Evolutionary conservation across 2,113 vertebrate genomes (phyloP).

Genomic region (Amblyopsis rosae): DNA sequence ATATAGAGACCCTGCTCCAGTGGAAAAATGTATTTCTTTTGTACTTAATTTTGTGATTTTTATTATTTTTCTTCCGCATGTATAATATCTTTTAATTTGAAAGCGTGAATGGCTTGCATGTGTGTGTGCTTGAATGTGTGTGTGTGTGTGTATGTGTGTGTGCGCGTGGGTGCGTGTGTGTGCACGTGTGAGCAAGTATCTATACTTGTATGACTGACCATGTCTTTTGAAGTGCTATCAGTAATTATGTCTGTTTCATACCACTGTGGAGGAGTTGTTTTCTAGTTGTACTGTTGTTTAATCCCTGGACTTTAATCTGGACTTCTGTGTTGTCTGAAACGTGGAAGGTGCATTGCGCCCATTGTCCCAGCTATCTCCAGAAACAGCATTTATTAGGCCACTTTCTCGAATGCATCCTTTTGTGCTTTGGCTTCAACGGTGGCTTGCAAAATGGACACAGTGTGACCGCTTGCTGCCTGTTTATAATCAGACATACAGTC

Average conservation of each 20-base stretch:
- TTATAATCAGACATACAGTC: background rate
- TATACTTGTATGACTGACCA: slow-evolving; percentile 45
- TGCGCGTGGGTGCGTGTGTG: slow-evolving; percentile 20
- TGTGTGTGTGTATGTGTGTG: slow-evolving; percentile 7
- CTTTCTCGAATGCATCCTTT: slow-evolving; percentile 28
- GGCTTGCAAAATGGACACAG: slow-evolving; percentile 23
- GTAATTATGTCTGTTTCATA: slow-evolving; percentile 69
- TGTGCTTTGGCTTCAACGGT: slow-evolving; percentile 8
- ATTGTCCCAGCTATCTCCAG: slow-evolving; percentile 22
- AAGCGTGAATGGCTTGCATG: slow-evolving; percentile 30
- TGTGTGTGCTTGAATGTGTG: slow-evolving; percentile 22
- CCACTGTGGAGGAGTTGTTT: slow-evolving; percentile 49
- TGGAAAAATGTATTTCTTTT: slow-evolving; percentile 68
- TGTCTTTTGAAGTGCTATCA: slow-evolving; percentile 73
- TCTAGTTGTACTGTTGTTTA: slow-evolving; percentile 51
- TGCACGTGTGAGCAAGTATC: slow-evolving; percentile 20
- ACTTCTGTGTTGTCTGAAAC: slow-evolving; percentile 50
- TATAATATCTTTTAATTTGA: slow-evolving; percentile 58
- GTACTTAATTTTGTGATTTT: slow-evolving; percentile 50
- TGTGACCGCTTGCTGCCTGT: slow-evolving; percentile 18
- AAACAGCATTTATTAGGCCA: slow-evolving; percentile 40
- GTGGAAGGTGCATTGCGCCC: slow-evolving; percentile 23
- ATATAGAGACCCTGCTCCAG: slow-evolving; percentile 69
- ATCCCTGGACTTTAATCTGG: slow-evolving; percentile 59
- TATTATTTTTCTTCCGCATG: slow-evolving; percentile 62